Evolutionary conservation across 2,113 vertebrate species (phyloP).

Genomic region (Sialia sialis): DNA sequence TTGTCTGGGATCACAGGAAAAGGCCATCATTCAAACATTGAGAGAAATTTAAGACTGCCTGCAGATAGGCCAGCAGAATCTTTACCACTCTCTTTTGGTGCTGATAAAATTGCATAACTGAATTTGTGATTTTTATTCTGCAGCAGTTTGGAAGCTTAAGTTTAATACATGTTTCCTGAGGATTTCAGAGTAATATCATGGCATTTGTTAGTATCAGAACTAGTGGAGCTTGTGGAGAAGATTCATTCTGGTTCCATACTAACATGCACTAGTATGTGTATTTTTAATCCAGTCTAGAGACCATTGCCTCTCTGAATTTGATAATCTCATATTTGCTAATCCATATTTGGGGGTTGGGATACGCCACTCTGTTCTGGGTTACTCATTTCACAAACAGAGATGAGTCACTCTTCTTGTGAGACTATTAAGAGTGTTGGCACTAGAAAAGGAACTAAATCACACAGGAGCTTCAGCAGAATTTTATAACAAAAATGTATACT

Average conservation of each 20-base stretch:
- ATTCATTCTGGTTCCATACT: background rate
- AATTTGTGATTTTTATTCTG: background rate
- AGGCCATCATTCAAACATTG: background rate
- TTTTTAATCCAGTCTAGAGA: background rate
- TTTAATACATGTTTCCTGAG: background rate
- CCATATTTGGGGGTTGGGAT: background rate
- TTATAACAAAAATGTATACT: background rate
- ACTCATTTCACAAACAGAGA: background rate
- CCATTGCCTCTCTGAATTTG: background rate
- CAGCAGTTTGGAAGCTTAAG: background rate
- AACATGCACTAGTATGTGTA: background rate
- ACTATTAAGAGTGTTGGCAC: background rate
- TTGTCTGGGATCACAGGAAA: background rate
- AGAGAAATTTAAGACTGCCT: background rate
- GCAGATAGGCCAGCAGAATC: background rate
- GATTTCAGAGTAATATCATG: background rate
- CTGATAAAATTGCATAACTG: background rate
- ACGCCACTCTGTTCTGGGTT: background rate
- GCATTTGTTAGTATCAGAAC: background rate
- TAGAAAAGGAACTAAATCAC: background rate
- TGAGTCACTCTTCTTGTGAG: background rate
- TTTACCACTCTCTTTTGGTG: background rate
- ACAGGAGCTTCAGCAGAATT: background rate
- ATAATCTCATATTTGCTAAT: background rate
- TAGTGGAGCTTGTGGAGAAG: background rate